These are phyloP conservation scores for Kryphioiulus occultus DNA, from an alignment of 2,888 invertebrate species.

Conservation along the genomic window DNA sequence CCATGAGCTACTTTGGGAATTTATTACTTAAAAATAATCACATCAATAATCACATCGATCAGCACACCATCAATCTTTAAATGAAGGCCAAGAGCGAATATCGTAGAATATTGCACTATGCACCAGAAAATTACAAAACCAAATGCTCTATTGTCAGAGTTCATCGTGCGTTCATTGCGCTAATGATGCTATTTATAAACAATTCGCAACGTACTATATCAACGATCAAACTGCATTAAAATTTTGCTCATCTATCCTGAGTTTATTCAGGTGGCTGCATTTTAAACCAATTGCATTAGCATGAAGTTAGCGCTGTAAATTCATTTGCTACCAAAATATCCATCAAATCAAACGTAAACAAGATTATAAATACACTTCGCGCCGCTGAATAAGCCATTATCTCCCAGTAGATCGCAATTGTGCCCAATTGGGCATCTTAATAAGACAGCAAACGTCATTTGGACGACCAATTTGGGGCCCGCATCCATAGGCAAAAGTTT, in stretches of 20 bases:
- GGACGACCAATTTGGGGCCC: not conserved
- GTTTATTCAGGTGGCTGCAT: not conserved
- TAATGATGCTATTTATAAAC: not conserved
- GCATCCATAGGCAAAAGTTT: not conserved
- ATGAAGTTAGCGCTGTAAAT: not conserved
- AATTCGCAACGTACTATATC: not conserved
- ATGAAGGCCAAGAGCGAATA: too few relatives aligned
- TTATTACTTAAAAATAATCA: too few relatives aligned
- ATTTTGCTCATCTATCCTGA: too few relatives aligned
- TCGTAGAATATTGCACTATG: too few relatives aligned
- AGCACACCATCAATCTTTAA: too few relatives aligned
- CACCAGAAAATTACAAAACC: too few relatives aligned
- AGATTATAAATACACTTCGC: not conserved
- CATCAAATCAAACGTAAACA: not conserved
- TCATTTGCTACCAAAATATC: not conserved
- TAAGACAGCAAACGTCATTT: slow-evolving; percentile 5
- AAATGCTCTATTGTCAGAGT: not conserved
- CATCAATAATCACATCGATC: too few relatives aligned
- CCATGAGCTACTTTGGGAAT: too few relatives aligned
- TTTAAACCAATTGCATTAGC: not conserved
- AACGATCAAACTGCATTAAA: too few relatives aligned
- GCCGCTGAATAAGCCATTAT: not conserved
- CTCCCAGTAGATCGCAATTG: not conserved
- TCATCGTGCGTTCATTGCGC: not conserved
- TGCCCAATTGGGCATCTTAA: not conserved